These are phyloP conservation scores for Galaxea fascicularis DNA, from an alignment of 92 coral and sea anemone species.

Conservation along the genomic window DNA sequence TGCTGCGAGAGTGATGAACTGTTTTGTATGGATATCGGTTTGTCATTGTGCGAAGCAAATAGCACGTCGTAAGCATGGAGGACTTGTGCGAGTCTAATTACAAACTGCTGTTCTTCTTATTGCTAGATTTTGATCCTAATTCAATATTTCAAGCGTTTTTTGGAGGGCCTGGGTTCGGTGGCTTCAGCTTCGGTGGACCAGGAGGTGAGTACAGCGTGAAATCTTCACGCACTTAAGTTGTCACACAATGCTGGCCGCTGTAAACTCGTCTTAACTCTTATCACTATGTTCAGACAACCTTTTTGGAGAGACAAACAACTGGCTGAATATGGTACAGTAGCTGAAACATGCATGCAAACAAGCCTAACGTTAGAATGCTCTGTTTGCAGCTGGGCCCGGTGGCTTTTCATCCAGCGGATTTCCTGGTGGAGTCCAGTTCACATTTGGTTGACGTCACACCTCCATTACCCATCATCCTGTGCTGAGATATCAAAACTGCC, in stretches of 20 bases:
- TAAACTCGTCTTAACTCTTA: too few relatives aligned
- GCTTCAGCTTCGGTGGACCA: conserved; percentile 79
- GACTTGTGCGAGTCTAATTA: neutral
- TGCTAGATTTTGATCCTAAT: conserved; percentile 91
- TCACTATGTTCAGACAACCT: too few relatives aligned
- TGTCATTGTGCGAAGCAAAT: too few relatives aligned
- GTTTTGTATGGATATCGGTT: too few relatives aligned
- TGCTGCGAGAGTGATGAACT: too few relatives aligned
- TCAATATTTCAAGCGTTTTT: conserved; percentile 95
- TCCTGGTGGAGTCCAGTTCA: conserved; percentile 74
- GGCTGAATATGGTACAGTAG: too few relatives aligned
- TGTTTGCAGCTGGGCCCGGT: conserved; percentile 56
- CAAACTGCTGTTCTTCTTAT: neutral
- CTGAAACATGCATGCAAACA: too few relatives aligned
- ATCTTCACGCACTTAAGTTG: neutral
- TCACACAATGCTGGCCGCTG: neutral
- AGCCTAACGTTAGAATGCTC: neutral
- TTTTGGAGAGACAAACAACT: too few relatives aligned
- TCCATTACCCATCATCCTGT: neutral
- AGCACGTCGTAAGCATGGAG: too few relatives aligned
- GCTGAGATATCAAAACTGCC: neutral
- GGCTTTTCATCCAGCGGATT: conserved; percentile 60
- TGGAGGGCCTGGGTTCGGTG: conserved; percentile 82
- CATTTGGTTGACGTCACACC: conserved; percentile 62
- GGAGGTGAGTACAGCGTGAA: conserved; percentile 36